phyloP scores from a whole-genome alignment of 2,113 vertebrate genomes.

The Bufo gargarizans region DNA sequence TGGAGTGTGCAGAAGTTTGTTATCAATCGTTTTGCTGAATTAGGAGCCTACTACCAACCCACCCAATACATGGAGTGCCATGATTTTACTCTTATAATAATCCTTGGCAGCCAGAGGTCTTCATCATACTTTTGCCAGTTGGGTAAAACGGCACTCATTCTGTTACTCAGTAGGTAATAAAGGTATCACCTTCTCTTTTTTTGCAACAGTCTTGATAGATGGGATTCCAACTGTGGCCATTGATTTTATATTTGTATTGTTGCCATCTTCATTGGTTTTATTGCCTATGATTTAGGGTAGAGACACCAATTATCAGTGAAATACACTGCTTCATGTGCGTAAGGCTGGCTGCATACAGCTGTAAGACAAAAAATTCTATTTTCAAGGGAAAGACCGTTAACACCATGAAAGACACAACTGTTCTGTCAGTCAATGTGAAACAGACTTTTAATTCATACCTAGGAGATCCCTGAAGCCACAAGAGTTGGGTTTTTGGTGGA shows the following conservation, averaged over 20 bases:
- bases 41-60: too few species aligned
- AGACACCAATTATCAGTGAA: not conserved
- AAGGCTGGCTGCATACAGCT: constrained; percentile 6
- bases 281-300: not conserved
- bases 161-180: not conserved
- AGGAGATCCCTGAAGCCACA: constrained; percentile 56
- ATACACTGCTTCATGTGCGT: not conserved
- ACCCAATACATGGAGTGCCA: too few species aligned
- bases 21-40: too few species aligned
- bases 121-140: too few species aligned
- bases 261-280: not conserved
- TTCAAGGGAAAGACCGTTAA: constrained; percentile 34
- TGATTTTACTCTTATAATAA: too few species aligned
- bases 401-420: constrained; percentile 27
- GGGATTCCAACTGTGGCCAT: not conserved
- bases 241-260: constrained; percentile 1
- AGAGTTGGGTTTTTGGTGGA: constrained; percentile 48
- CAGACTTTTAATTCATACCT: constrained; percentile 54
- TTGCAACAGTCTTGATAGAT: not conserved
- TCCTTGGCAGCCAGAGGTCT: too few species aligned
- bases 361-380: constrained; percentile 33
- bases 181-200: not conserved
- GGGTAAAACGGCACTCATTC: too few species aligned
- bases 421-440: constrained; percentile 52
- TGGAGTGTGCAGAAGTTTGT: too few species aligned